These are phyloP conservation scores for Carapus acus DNA, from an alignment of 2,797 vertebrate species.

Conservation along the genomic window DNA sequence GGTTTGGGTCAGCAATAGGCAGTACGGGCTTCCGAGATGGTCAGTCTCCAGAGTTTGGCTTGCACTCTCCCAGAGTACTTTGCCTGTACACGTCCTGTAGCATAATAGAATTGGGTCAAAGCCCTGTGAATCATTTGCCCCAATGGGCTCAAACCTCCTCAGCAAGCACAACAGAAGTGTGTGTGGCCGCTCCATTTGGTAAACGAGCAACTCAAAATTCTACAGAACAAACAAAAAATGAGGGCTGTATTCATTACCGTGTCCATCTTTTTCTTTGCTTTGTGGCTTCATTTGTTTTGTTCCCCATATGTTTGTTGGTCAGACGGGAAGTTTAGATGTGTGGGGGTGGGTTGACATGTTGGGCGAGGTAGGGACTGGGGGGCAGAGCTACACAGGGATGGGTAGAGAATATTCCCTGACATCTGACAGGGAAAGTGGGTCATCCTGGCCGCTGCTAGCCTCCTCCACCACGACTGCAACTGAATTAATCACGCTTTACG, in stretches of 20 bases:
- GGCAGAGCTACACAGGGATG: conserved; percentile 31
- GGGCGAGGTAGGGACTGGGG: conserved; percentile 8
- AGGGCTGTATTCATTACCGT: not conserved
- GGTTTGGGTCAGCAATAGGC: conserved; percentile 35
- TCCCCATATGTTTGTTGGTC: conserved; percentile 28
- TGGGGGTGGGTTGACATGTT: no score
- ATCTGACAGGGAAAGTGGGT: conserved; percentile 90
- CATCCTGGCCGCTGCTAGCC: conserved; percentile 81
- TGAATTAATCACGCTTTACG: conserved; percentile 94
- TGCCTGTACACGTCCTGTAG: conserved; percentile 45
- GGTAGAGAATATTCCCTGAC: conserved; percentile 72
- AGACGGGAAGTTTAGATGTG: conserved; percentile 40
- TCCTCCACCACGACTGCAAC: conserved; percentile 84
- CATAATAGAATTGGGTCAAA: conserved; percentile 64
- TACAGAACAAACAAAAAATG: no score
- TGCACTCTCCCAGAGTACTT: conserved; percentile 35
- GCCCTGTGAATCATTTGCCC: conserved; percentile 60
- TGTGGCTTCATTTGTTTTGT: conserved; percentile 2
- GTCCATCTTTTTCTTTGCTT: no score
- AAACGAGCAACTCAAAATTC: not conserved
- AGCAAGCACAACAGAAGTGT: conserved; percentile 22
- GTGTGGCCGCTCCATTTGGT: conserved; percentile 11
- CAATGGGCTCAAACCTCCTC: conserved; percentile 42
- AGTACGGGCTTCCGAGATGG: conserved; percentile 25
- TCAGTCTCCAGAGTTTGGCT: conserved; percentile 41